Evolutionary conservation across 2,113 vertebrate genomes (phyloP).

Genomic region (Amphiprion percula): DNA sequence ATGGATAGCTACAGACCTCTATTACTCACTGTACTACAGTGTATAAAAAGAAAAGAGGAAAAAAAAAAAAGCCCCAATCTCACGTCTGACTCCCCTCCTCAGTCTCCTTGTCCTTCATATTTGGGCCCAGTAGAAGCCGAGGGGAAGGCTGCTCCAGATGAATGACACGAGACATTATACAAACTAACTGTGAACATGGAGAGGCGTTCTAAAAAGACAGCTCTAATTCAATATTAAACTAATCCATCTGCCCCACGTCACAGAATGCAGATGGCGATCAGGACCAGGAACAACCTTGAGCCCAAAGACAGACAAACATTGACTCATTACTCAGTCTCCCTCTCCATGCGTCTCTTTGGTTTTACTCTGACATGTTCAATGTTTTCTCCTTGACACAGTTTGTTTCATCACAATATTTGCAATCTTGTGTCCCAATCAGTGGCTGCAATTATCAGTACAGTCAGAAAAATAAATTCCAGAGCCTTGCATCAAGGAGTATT

Average conservation of each 20-base stretch:
- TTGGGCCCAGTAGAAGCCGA: not conserved
- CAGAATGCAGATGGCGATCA: conserved; percentile 76
- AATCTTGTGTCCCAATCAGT: conserved; percentile 2
- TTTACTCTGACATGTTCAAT: conserved; percentile 35
- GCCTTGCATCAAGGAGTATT: conserved; percentile 14
- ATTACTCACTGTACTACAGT: not conserved
- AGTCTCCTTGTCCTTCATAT: conserved; percentile 1
- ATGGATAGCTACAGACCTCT: not conserved
- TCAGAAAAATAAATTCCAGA: conserved; percentile 9
- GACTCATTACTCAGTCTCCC: conserved; percentile 54
- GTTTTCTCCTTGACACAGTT: conserved; percentile 26
- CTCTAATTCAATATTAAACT: conserved; percentile 82
- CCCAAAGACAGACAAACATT: conserved; percentile 56
- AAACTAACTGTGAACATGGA: conserved; percentile 59
- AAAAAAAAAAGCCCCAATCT: not conserved
- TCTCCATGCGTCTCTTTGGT: conserved; percentile 25
- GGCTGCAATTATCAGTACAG: conserved; percentile 32
- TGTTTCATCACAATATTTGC: conserved; percentile 7
- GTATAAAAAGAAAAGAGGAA: no score
- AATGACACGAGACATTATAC: conserved; percentile 62
- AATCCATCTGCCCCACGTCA: conserved; percentile 78
- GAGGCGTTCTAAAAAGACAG: conserved; percentile 64
- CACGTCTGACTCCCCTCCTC: not conserved
- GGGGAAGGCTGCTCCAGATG: conserved; percentile 31
- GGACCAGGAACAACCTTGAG: conserved; percentile 74